Base-by-base conservation (phyloP, 2,797 vertebrate species). In the Tapirus indicus region DNA sequence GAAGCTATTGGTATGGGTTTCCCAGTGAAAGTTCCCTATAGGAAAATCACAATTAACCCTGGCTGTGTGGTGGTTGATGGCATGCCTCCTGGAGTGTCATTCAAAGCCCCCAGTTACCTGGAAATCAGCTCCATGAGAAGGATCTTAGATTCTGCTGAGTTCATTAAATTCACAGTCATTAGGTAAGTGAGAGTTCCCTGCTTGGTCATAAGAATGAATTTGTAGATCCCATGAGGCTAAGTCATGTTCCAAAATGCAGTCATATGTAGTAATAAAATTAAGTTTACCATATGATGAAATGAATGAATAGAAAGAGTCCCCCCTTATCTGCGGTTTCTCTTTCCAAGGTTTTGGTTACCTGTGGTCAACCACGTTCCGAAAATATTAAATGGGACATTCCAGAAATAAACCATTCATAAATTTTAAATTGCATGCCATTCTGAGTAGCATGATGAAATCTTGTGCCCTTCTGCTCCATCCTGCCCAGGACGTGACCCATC, bases 81-180 rank as follows among this genome's bases (percentile, higher is more conserved):
- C 80, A 97, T 99, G 99, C 99, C 99, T 52, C 98, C 99, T 0
- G 99, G 99, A 0, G 98, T 99, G 79, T 56, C 97, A 0, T 99
- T 99, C 95, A 99, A 99, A 98, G 99, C 99, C 41, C 99, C 99
- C 91, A 99, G 99, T 95, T 99, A 99, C 1, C 98, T 99, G 98
- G 99, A 99, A 95, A 98, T 99, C 58, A 98, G 98, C 94, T 98
- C 99, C 0, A 99, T 99, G 99, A 98, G 97, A 80, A 99, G 98
- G 96, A 99, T 99, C 93, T 75, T 99, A 97, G 99, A 99, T 82
- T 99, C 99, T 1, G 98, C 98, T 3, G 97, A 99, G 83, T 98
- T 98, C 62, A 99, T 99, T 97, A 99, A 99, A 75, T 99, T 99
- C 91, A 99, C 99, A 21, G 96, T 99, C 38, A 85, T 99, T 89